A percentile compares a stretch with the other conserved stretches of the same genome.
Evolutionary conservation across 2,113 vertebrate species (phyloP).

Genomic region (Crotalus viridis): DNA sequence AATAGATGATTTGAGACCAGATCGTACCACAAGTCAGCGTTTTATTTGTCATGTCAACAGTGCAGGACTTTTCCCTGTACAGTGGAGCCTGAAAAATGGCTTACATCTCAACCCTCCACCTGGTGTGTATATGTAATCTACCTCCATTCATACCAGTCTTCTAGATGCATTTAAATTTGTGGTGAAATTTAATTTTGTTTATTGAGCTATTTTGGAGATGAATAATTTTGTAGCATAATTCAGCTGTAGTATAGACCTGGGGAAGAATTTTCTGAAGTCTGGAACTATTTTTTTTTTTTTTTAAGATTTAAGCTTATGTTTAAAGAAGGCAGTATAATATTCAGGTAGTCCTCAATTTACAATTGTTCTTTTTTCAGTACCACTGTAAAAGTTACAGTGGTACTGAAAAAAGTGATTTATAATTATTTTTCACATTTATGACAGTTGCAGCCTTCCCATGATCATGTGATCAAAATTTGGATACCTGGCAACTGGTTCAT

Average conservation of each 20-base stretch:
- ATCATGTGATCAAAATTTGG: not conserved
- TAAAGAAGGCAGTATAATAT: not conserved
- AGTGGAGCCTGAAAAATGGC: conserved; percentile 93
- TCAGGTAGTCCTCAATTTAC: not conserved
- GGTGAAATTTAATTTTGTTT: not conserved
- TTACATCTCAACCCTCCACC: conserved; percentile 84
- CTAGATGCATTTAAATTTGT: not conserved
- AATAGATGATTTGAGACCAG: conserved; percentile 84
- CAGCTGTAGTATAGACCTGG: not conserved
- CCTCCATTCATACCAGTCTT: not conserved
- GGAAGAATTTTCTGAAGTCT: not conserved
- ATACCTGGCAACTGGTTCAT: not conserved
- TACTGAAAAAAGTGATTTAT: not conserved
- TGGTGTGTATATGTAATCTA: conserved; percentile 69
- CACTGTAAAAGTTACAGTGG: not conserved
- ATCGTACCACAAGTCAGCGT: conserved; percentile 61
- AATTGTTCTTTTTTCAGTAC: not conserved
- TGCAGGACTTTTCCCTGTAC: conserved; percentile 78
- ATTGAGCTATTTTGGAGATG: not conserved
- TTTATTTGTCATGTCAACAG: conserved; percentile 73
- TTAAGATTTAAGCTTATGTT: not conserved
- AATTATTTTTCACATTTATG: not conserved
- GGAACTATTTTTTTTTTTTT: not conserved
- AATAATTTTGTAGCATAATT: not conserved
- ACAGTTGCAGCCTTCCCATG: not conserved